phyloP scores from a whole-genome alignment of 2,888 invertebrate species.

The Papilio elwesi region DNA sequence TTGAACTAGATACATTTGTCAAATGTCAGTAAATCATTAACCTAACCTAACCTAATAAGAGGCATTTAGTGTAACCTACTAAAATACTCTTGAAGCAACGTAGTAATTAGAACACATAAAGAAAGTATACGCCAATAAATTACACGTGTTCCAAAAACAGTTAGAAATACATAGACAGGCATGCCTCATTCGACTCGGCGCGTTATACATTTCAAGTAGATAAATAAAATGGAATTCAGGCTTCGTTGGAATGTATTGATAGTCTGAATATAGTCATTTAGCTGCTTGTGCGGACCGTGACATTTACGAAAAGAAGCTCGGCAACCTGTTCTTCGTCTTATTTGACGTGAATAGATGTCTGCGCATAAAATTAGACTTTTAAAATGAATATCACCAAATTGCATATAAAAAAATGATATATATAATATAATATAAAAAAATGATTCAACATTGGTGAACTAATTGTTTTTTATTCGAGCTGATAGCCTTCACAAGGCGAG shows the following conservation, averaged over 20 bases:
- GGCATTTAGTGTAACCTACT: constrained; percentile 6
- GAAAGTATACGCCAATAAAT: constrained; percentile 26
- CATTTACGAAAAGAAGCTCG: constrained; percentile 66
- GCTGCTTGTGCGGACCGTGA: constrained; percentile 69
- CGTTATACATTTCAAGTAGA: constrained; percentile 44
- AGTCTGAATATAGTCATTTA: constrained; percentile 62
- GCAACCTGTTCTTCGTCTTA: constrained; percentile 62
- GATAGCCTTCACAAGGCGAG: too few relatives aligned
- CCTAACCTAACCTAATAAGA: not conserved
- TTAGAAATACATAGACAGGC: constrained; percentile 7
- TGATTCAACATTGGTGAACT: too few relatives aligned
- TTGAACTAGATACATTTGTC: not conserved
- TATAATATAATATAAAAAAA: not conserved
- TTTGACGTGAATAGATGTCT: constrained; percentile 14
- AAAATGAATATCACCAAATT: not conserved
- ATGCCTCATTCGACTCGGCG: constrained; percentile 1
- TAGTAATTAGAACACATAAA: constrained; percentile 23
- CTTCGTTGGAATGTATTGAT: constrained; percentile 58
- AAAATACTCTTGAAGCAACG: not conserved
- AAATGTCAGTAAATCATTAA: not conserved
- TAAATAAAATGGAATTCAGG: constrained; percentile 46
- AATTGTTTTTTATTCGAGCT: too few relatives aligned
- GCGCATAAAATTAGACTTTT: not conserved
- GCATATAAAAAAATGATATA: not conserved
- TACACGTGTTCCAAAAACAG: constrained; percentile 25